A percentile compares a stretch with the other conserved stretches of the same genome.
Conservation (phyloP, 2,888 invertebrate genomes). For the Helleia helle region DNA sequence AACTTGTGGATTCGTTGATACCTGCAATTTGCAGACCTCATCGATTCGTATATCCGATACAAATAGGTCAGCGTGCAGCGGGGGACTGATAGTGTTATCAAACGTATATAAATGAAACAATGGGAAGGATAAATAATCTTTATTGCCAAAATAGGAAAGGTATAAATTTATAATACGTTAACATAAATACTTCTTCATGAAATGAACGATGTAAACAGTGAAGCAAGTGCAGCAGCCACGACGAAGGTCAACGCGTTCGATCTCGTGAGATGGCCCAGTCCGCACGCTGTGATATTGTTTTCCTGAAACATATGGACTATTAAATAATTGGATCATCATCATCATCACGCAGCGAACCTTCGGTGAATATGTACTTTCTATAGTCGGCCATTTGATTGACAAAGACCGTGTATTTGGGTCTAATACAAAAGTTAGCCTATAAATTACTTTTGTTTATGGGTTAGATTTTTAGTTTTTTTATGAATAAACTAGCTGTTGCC, state of each 20-base stretch:
- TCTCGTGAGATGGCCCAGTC: slow-evolving; percentile 38
- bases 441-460: too few relatives aligned
- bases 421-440: too few relatives aligned
- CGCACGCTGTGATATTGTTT: slow-evolving; percentile 52
- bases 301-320: slow-evolving; percentile 43
- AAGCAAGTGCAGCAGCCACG: slow-evolving; percentile 26
- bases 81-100: slow-evolving; percentile 3
- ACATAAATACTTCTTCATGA: slow-evolving; percentile 19
- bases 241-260: slow-evolving; percentile 29
- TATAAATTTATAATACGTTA: slow-evolving; percentile 37
- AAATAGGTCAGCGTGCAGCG: slow-evolving; percentile 49
- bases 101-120: slow-evolving; percentile 19
- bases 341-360: too few relatives aligned
- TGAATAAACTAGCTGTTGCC: too few relatives aligned
- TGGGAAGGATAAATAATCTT: slow-evolving; percentile 46
- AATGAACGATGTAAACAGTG: slow-evolving; percentile 25
- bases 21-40: slow-evolving; percentile 43
- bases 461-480: too few relatives aligned
- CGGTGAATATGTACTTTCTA: too few relatives aligned
- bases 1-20: slow-evolving; percentile 33
- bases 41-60: slow-evolving; percentile 41
- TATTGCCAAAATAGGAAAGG: slow-evolving; percentile 62
- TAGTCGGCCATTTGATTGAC: too few relatives aligned
- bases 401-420: too few relatives aligned
- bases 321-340: too few relatives aligned